Evolutionary conservation across 2,888 invertebrate species (phyloP), one percentile per base, ranked within the genome.

Genomic region (Malthinus seriepunctatus): DNA sequence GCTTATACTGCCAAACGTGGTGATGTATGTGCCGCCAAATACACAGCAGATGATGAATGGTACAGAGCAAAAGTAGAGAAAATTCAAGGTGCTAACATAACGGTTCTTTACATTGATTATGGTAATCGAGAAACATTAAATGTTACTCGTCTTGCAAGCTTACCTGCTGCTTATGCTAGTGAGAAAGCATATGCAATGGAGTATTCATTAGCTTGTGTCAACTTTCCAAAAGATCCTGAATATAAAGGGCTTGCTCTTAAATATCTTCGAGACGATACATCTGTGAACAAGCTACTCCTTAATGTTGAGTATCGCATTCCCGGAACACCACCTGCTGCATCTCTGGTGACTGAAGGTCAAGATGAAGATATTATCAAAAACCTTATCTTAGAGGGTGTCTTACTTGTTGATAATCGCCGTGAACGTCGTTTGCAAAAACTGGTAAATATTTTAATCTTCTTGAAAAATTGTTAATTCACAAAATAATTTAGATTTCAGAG

Each of bases 21-120:
- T 9, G 93, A 95, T 46, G 75, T 95, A 31, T 97, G 96, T 74
- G 97, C 96, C 12, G 96, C 97, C 32, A 88, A 87, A 74, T 99
- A 94, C 77, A 86, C 88, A 2, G 82, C 86, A 31, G 97, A 97
- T 74, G 89, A 91, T 64, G 89, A 93, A 72, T 99, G 99, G 99
- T 99, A 99, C 79, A 85, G 99, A 70, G 97, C 94, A 0, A 92
- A 89, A 76, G 86, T 97, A n/a, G 95, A 96, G 73, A 91, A 88
- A 72, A 79, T 92, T 1, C 79, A 84, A 51, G 89, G 90, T 34
- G 84, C 86, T 58, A 89, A 89, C 71, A 89, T 88, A 9, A 86
- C 86, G 51, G 90, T 99, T 32, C 84, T 91, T 63, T 99, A 95
- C 81, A 86, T 98, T 68, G 99, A 99, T 78, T 99, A 95, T 74